Evolutionary conservation across 2,113 vertebrate genomes (phyloP).

Genomic region (Grus americana): DNA sequence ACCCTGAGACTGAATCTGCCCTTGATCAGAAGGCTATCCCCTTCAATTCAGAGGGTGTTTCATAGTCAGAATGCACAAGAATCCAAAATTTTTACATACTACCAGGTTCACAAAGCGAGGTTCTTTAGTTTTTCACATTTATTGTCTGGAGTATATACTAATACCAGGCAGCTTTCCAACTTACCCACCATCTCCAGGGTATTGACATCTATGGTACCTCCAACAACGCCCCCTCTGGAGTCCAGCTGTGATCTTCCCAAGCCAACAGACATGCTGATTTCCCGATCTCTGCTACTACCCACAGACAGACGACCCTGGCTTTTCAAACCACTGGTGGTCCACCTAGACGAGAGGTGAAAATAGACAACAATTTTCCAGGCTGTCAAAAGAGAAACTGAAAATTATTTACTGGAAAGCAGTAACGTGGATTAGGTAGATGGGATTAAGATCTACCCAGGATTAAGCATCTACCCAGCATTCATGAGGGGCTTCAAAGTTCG

Average conservation of each 20-base stretch:
- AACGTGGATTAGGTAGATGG: background rate
- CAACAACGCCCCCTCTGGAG: conserved; percentile 97
- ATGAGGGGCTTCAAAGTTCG: background rate
- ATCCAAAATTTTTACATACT: background rate
- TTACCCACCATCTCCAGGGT: conserved; percentile 99
- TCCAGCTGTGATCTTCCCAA: conserved; percentile 96
- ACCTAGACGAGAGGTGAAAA: conserved; percentile 74
- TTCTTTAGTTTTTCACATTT: background rate
- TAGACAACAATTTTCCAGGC: background rate
- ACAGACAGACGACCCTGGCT: conserved; percentile 97
- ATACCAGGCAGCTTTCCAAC: conserved; percentile 60
- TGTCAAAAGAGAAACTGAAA: background rate
- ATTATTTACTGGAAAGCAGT: background rate
- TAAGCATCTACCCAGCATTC: background rate
- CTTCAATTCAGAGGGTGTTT: background rate
- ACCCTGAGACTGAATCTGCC: background rate
- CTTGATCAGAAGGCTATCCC: background rate
- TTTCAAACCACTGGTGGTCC: conserved; percentile 98
- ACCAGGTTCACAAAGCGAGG: background rate
- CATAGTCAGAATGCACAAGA: background rate
- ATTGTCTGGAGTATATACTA: background rate
- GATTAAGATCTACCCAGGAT: background rate
- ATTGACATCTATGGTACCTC: conserved; percentile 97
- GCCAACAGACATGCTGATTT: conserved; percentile 98
- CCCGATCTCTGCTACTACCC: conserved; percentile 93